Conservation (phyloP, 2,113 vertebrate species). For the Paradoxurus hermaphroditus region DNA sequence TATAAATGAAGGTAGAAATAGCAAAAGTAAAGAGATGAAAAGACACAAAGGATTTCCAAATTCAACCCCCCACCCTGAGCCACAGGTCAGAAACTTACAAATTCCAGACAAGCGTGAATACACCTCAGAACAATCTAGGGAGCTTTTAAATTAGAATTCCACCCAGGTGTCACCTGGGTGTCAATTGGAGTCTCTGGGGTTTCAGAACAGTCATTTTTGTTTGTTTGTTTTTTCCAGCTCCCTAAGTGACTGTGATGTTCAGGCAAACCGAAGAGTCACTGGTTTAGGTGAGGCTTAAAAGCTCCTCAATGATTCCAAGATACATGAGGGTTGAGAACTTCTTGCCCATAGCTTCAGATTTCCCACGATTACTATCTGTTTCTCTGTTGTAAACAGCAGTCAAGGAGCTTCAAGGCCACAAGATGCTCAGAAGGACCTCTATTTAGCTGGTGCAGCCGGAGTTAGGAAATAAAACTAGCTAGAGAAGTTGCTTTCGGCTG, state of each 20-base stretch:
- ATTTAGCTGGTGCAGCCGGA: background rate
- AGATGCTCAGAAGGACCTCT: background rate
- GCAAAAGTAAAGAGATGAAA: background rate
- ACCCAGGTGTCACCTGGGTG: background rate
- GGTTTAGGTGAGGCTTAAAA: background rate
- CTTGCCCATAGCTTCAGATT: background rate
- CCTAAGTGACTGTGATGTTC: background rate
- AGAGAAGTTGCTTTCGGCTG: background rate
- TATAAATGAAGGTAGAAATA: background rate
- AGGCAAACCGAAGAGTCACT: background rate
- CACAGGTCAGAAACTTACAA: background rate
- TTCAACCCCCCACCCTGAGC: background rate
- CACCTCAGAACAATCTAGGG: background rate
- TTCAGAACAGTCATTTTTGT: background rate
- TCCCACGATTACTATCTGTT: background rate
- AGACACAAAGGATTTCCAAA: background rate
- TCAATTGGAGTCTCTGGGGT: background rate
- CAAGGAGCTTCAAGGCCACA: background rate
- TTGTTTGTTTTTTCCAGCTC: background rate
- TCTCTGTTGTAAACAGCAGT: background rate
- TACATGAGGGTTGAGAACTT: background rate
- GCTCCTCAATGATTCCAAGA: background rate
- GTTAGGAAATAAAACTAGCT: background rate
- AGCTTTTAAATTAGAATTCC: background rate
- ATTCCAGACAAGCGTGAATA: background rate